phyloP scores from a whole-genome alignment of 64 coral and sea anemone species.

The Orbicella faveolata region DNA sequence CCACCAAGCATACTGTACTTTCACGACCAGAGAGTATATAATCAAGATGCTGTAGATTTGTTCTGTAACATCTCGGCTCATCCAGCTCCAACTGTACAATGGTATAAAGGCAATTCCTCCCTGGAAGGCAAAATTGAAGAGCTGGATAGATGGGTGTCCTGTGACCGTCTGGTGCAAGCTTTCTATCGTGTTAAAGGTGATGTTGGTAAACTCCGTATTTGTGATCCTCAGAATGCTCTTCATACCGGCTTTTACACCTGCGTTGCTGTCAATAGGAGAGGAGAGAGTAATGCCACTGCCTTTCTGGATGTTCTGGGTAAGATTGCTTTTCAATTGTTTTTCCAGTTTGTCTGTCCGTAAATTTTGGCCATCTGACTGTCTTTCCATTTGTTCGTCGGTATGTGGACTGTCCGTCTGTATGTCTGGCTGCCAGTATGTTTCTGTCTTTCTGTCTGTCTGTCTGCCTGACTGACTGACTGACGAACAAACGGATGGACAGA shows the following conservation, averaged over 20 bases:
- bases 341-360: too few relatives aligned
- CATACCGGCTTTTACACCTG: conserved; percentile 67
- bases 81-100: conserved; percentile 20
- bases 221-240: conserved; percentile 16
- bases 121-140: neutral
- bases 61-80: conserved; percentile 2
- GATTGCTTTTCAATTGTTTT: neutral
- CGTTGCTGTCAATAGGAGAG: conserved; percentile 46
- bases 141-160: neutral
- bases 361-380: too few relatives aligned
- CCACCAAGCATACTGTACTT: conserved; percentile 6
- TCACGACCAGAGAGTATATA: neutral
- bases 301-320: conserved; percentile 73
- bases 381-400: too few relatives aligned
- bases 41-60: neutral
- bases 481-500: too few relatives aligned
- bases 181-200: neutral
- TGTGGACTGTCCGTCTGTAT: too few relatives aligned
- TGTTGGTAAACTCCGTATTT: conserved; percentile 33
- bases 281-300: conserved; percentile 34
- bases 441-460: too few relatives aligned
- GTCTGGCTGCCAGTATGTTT: too few relatives aligned
- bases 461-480: too few relatives aligned
- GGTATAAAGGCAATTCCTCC: conserved; percentile 28
- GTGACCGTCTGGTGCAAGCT: neutral